Percentiles rank a stretch among this genome's conserved stretches.
These are phyloP conservation scores for Pitta sordida DNA, from an alignment of 2,113 vertebrate genomes.

Conservation along the genomic window DNA sequence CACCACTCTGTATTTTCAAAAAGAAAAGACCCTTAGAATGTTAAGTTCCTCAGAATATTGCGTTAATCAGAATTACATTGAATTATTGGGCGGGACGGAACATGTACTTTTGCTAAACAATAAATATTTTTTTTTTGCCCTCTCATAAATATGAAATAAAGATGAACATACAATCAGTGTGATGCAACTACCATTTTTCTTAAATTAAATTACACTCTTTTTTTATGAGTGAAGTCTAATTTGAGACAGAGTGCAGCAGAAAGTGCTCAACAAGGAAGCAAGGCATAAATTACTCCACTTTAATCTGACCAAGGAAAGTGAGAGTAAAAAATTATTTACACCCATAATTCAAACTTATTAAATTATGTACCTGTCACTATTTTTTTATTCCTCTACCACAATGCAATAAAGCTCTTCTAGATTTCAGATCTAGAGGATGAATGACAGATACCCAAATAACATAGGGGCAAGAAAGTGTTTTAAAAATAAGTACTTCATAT, in stretches of 20 bases:
- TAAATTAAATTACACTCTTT: background rate
- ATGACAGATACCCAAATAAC: background rate
- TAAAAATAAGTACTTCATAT: background rate
- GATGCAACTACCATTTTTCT: background rate
- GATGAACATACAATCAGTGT: background rate
- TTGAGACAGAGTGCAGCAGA: background rate
- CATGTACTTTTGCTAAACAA: background rate
- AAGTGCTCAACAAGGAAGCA: background rate
- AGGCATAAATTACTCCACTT: background rate
- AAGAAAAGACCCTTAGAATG: background rate
- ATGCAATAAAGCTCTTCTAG: background rate
- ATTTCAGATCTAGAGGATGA: fast-evolving
- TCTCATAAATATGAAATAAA: background rate
- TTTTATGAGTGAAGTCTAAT: background rate
- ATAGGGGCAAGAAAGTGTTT: background rate
- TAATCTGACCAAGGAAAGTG: background rate
- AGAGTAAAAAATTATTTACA: background rate
- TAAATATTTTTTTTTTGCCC: background rate
- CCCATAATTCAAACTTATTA: background rate
- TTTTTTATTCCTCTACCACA: background rate
- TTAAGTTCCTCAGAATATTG: background rate
- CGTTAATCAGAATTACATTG: background rate
- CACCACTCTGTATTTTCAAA: background rate
- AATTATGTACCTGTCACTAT: background rate
- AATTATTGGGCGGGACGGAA: background rate